A percentile compares a stretch with the other conserved stretches of the same genome.
These are phyloP conservation scores for Naso thynnoides DNA, from an alignment of 2,797 vertebrate species.

Conservation along the genomic window DNA sequence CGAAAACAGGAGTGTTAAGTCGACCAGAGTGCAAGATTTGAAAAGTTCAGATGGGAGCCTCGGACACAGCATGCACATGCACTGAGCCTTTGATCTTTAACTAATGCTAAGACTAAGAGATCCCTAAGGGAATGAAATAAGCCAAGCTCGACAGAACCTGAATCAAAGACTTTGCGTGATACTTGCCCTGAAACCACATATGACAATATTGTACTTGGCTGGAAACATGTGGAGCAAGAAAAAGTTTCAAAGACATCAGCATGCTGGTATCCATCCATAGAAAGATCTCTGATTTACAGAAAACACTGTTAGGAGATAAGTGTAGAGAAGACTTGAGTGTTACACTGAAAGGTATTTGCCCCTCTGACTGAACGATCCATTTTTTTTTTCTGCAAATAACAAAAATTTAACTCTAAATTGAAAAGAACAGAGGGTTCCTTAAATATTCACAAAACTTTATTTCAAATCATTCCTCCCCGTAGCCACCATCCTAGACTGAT, in stretches of 20 bases:
- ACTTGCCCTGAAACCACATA: conserved; percentile 39
- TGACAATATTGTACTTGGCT: conserved; percentile 31
- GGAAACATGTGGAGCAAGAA: conserved; percentile 4
- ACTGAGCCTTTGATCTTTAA: conserved; percentile 50
- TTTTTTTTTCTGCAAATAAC: too few species aligned
- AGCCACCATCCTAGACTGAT: conserved; percentile 16
- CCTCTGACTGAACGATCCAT: too few species aligned
- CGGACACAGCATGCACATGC: conserved; percentile 20
- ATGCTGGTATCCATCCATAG: too few species aligned
- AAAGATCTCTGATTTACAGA: not conserved
- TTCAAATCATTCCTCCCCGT: conserved; percentile 39
- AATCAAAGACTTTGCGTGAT: conserved; percentile 51
- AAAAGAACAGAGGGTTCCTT: not conserved
- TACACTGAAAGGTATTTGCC: not conserved
- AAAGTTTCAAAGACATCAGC: conserved; percentile 21
- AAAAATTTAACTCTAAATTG: not conserved
- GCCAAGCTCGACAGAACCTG: conserved; percentile 53
- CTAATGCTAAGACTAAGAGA: conserved; percentile 6
- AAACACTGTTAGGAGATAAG: not conserved
- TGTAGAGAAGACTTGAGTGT: not conserved
- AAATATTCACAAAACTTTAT: conserved; percentile 14
- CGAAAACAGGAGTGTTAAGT: conserved; percentile 20
- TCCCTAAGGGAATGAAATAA: conserved; percentile 42
- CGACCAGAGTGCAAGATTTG: conserved; percentile 5
- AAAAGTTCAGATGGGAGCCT: conserved; percentile 12